phyloP scores from a whole-genome alignment of 2,113 vertebrate genomes.

The Cairina moschata region DNA sequence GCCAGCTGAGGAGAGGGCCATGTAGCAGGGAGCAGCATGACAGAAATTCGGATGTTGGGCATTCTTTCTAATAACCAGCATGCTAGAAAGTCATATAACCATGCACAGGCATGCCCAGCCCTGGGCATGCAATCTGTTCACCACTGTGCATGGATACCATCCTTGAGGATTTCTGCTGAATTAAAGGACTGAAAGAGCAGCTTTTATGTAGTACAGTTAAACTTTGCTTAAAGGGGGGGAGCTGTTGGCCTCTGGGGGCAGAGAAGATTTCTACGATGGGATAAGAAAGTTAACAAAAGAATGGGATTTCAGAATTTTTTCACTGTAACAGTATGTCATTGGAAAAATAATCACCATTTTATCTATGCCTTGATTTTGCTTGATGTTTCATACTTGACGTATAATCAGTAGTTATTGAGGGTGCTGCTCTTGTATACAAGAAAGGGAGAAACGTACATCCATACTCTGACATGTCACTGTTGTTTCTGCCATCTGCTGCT shows the following conservation, averaged over 20 bases:
- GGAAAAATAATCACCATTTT: background rate
- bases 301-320: background rate
- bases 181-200: background rate
- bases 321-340: background rate
- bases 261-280: background rate
- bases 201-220: background rate
- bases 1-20: too few species aligned
- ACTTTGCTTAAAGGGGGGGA: background rate
- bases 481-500: background rate
- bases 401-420: background rate
- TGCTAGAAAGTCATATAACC: background rate
- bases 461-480: background rate
- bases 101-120: rapidly evolving
- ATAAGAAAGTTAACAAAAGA: background rate
- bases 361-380: background rate
- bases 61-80: rapidly evolving
- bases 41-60: background rate
- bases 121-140: background rate
- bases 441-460: rapidly evolving
- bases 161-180: background rate
- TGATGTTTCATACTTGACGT: background rate
- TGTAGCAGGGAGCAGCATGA: background rate
- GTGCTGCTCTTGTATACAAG: background rate
- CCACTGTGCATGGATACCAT: background rate
- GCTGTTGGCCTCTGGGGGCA: background rate